Evolutionary conservation across 2,113 vertebrate genomes (phyloP).

Genomic region (Clupea harengus): DNA sequence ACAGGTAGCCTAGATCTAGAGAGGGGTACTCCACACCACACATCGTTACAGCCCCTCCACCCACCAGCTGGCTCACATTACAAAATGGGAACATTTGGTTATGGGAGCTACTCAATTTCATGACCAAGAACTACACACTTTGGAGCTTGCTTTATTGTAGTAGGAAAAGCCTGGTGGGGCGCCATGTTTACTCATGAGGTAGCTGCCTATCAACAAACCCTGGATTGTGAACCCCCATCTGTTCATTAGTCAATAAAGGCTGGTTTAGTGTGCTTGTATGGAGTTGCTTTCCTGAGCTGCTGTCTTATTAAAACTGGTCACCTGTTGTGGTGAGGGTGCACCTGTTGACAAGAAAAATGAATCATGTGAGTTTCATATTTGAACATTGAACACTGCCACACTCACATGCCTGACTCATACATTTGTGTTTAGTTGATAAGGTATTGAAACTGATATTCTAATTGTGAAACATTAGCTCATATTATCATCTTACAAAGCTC

Average conservation of each 20-base stretch:
- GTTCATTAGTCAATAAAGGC: conserved; percentile 27
- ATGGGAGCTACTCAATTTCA: not conserved
- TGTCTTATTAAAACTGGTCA: not conserved
- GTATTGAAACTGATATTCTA: not conserved
- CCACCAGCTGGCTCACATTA: not conserved
- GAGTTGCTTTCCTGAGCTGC: not conserved
- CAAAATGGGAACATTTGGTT: not conserved
- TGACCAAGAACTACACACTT: not conserved
- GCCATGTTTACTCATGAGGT: conserved; percentile 1
- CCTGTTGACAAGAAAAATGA: not conserved
- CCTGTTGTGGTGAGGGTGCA: not conserved
- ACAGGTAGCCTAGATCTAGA: not conserved
- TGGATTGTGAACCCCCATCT: not conserved
- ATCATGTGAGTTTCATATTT: not conserved
- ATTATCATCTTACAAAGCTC: not conserved
- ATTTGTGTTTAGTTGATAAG: not conserved
- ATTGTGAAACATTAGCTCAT: not conserved
- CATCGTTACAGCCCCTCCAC: not conserved
- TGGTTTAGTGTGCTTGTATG: not conserved
- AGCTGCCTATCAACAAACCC: not conserved
- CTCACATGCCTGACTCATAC: not conserved
- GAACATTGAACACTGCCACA: not conserved
- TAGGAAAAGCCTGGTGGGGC: conserved; percentile 17
- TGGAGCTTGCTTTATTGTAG: not conserved
- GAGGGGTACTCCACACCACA: not conserved